phyloP scores from a whole-genome alignment of 1,140 invertebrate genomes.

The Hyles euphorbiae region DNA sequence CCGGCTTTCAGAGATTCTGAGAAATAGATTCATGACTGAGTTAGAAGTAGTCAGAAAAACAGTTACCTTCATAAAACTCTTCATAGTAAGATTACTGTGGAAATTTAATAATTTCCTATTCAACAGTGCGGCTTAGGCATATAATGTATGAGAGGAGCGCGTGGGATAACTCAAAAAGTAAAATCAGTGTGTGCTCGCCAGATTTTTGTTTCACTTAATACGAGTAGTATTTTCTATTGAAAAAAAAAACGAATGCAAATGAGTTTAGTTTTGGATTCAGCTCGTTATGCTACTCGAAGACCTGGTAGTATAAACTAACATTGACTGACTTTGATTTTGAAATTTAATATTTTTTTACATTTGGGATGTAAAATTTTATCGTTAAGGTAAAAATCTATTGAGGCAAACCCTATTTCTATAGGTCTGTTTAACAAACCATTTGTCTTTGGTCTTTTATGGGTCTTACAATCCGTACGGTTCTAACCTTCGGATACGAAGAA shows the following conservation, averaged over 20 bases:
- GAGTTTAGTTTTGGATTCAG: background rate
- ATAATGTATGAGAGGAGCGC: background rate
- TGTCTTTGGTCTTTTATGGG: no score
- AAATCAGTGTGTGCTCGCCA: background rate
- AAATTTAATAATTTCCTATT: background rate
- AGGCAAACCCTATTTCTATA: no score
- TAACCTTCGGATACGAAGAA: constrained; percentile 63
- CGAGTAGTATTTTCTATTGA: background rate
- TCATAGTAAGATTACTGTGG: background rate
- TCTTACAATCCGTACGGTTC: background rate
- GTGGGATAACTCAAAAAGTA: background rate
- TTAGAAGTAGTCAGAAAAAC: background rate
- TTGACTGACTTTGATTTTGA: background rate
- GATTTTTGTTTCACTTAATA: background rate
- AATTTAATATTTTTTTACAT: background rate
- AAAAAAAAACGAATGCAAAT: background rate
- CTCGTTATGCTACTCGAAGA: background rate
- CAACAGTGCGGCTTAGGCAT: background rate
- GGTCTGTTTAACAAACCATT: no score
- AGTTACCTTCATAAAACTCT: background rate
- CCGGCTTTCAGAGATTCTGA: constrained; percentile 40
- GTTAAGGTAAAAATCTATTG: no score
- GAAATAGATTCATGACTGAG: background rate
- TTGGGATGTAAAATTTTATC: no score
- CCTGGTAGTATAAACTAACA: background rate